Conservation (phyloP, 2,888 invertebrate species). For the Bruchidius siliquastri region DNA sequence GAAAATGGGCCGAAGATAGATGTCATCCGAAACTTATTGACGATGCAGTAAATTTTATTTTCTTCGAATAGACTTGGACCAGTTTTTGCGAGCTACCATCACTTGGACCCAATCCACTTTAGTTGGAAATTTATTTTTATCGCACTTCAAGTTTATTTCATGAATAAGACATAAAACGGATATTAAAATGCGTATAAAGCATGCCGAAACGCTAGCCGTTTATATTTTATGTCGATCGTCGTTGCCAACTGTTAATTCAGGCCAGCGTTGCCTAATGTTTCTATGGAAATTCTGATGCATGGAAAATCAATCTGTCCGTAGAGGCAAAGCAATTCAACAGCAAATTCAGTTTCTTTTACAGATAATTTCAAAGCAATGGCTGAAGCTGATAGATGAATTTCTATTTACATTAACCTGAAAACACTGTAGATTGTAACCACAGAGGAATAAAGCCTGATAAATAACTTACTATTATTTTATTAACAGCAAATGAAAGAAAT, state of each 20-base stretch:
- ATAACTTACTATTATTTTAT: no score
- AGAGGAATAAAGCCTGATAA: no score
- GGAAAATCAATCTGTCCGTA: background rate
- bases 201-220: background rate
- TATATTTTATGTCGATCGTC: background rate
- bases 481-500: no score
- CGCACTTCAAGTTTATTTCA: background rate
- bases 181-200: background rate
- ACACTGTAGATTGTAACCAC: no score
- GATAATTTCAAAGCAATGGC: no score
- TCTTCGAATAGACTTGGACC: background rate
- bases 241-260: background rate
- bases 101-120: background rate
- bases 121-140: background rate
- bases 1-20: background rate
- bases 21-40: background rate
- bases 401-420: no score
- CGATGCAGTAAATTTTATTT: background rate
- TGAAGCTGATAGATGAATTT: no score
- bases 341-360: no score
- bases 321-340: no score
- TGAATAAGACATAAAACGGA: background rate
- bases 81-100: background rate
- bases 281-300: background rate
- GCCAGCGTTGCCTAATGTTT: background rate